Base-by-base conservation (phyloP, 2,888 invertebrate genomes). In the Euplagia quadripunctaria region DNA sequence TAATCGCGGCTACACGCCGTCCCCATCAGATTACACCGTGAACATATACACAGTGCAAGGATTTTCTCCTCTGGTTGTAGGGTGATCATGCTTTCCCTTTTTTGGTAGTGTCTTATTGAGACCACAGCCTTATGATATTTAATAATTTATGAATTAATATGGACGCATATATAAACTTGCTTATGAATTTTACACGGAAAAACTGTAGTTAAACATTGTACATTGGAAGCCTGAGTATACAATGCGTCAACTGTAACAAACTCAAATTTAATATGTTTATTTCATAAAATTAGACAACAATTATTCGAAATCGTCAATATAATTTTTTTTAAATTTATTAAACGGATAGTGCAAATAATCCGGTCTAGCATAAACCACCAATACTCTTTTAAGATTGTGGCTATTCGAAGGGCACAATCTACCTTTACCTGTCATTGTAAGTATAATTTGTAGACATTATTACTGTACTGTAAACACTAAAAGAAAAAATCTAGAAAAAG, bases 1-100 rank as follows among this genome's bases (percentile, higher is more conserved):
- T 85, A 80, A 83, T 85, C 85, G 78, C 68, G 75, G 78, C 76
- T 75, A 69, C 72, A 73, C 71, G 78, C 68, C 70, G 71, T 75
- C 77, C 79, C 83, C 87, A 85, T 84, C 87, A 86, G 88, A 88
- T 87, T 87, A 88, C 81, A 73, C 79, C 80, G 84, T 81, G 86
- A 86, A 86, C 82, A 87, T 77, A 83, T 82, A 80, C 78, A 80
- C 79, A 85, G 75, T 79, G 84, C 80, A 78, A 68, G 87, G 85
- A 86, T 87, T 86, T 84, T 75, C 79, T 79, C 74, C 74, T 75
- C 74, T 75, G 72, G 20, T 4, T 31, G 41, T 73, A 43, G 41
- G 49, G 75, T 77, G 67, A 12, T 74, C 73, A 72, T 52, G 69
- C 4, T 17, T 76, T 72, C 20, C 5, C 8, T 8, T 17, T 17